Percentiles rank a stretch among this genome's conserved stretches.
phyloP scores from a whole-genome alignment of 1,140 invertebrate genomes.

The Ceratosolen solmsi region DNA sequence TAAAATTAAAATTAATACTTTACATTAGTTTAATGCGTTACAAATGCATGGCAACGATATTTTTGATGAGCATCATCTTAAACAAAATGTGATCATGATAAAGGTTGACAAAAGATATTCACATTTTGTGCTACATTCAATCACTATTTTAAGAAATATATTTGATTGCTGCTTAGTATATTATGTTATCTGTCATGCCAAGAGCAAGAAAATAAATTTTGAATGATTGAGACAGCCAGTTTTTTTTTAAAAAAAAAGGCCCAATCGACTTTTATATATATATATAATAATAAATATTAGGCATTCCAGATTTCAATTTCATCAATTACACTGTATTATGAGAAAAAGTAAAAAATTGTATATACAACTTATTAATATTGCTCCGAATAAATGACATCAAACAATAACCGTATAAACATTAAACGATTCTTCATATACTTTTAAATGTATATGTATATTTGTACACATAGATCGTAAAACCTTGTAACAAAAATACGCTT shows the following conservation, averaged over 20 bases:
- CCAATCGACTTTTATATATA: slow-evolving; percentile 60
- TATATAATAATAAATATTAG: slow-evolving; percentile 59
- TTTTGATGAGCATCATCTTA: background rate
- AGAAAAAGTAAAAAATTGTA: slow-evolving; percentile 63
- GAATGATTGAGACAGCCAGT: slow-evolving; percentile 65
- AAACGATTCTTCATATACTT: slow-evolving; percentile 38
- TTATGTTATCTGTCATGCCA: slow-evolving; percentile 10
- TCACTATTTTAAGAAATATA: slow-evolving; percentile 39
- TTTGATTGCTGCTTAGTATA: slow-evolving; percentile 29
- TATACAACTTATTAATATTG: slow-evolving; percentile 67
- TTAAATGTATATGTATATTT: slow-evolving; percentile 41
- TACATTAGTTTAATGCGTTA: slow-evolving; percentile 26
- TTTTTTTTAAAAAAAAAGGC: slow-evolving; percentile 56
- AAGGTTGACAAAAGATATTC: background rate
- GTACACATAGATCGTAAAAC: slow-evolving; percentile 34
- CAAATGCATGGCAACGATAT: slow-evolving; percentile 17
- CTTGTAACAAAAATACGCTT: slow-evolving; percentile 36
- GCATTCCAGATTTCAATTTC: slow-evolving; percentile 68
- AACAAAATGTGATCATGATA: slow-evolving; percentile 19
- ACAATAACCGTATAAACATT: slow-evolving; percentile 43
- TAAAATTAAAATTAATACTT: slow-evolving; percentile 11
- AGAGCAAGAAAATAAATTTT: slow-evolving; percentile 49
- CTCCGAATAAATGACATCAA: slow-evolving; percentile 63
- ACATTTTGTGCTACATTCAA: slow-evolving; percentile 12
- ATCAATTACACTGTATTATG: slow-evolving; percentile 63